A percentile compares a stretch with the other conserved stretches of the same genome.
These are phyloP conservation scores for Loriculus beryllinus DNA, from an alignment of 2,797 vertebrate genomes.

Conservation along the genomic window DNA sequence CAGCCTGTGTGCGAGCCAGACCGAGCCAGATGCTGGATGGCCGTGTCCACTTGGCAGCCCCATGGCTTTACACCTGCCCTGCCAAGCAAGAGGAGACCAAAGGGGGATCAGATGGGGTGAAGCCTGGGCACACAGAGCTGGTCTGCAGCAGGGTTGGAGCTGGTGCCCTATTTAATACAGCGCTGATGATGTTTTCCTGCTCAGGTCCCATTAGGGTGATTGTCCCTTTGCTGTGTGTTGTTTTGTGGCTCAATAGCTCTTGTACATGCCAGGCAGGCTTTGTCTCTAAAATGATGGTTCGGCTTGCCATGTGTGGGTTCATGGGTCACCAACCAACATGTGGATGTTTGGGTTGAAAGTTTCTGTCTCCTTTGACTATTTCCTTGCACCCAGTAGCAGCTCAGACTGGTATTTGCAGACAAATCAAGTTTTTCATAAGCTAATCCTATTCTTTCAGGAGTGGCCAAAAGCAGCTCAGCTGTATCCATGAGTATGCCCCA, in stretches of 20 bases:
- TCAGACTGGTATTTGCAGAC: neutral
- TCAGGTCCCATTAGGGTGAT: neutral
- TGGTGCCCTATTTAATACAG: rapidly evolving
- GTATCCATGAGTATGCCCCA: neutral
- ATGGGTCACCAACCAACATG: neutral
- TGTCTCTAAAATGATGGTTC: neutral
- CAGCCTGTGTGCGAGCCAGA: neutral
- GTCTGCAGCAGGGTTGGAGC: neutral
- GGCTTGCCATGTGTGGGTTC: neutral
- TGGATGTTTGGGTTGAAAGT: neutral
- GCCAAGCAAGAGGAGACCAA: neutral
- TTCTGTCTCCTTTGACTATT: neutral
- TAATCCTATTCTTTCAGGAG: neutral
- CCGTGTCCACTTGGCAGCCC: neutral
- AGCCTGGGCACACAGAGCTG: neutral
- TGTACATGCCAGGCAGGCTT: neutral
- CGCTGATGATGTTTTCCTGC: neutral
- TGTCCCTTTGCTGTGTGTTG: rapidly evolving
- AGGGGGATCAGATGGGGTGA: neutral
- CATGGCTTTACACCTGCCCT: neutral
- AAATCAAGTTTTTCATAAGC: neutral
- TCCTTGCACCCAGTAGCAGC: neutral
- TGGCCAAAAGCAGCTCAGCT: neutral
- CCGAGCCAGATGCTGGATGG: neutral
- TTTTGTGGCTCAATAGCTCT: neutral